Evolutionary conservation across 2,797 vertebrate species (phyloP).

Genomic region (Pangasius krempfi): DNA sequence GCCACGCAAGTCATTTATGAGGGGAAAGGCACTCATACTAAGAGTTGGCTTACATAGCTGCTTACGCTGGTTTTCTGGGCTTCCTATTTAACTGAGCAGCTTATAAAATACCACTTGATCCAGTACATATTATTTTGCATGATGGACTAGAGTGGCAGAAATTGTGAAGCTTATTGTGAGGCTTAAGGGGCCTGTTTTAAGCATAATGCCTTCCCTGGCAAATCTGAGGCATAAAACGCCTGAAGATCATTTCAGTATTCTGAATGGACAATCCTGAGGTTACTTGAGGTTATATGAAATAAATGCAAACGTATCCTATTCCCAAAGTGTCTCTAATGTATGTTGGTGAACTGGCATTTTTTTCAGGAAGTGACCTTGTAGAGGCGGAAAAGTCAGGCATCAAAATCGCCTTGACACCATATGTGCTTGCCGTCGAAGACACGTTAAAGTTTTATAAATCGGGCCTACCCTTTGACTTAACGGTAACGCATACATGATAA

Average conservation of each 20-base stretch:
- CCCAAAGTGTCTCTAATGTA: background rate
- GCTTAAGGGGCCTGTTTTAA: background rate
- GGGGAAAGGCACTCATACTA: background rate
- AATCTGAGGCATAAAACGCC: background rate
- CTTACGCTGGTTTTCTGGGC: background rate
- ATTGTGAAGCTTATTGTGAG: background rate
- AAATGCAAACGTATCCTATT: background rate
- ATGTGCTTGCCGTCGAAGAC: constrained; percentile 69
- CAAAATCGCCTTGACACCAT: constrained; percentile 74
- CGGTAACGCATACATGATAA: constrained; percentile 61
- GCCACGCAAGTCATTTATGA: background rate
- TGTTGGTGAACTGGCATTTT: background rate
- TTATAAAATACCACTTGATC: background rate
- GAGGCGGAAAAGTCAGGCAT: constrained; percentile 74
- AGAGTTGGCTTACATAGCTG: background rate
- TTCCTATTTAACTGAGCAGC: background rate
- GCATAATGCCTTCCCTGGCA: no score
- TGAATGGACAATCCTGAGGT: no score
- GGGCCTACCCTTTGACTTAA: constrained; percentile 72
- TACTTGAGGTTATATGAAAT: background rate
- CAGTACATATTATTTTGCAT: background rate
- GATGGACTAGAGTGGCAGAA: background rate
- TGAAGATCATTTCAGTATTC: background rate
- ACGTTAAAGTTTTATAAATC: constrained; percentile 72
- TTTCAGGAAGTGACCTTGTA: constrained; percentile 77